Conservation (phyloP, 1,140 invertebrate genomes). For the Macrobrachium nipponense region DNA sequence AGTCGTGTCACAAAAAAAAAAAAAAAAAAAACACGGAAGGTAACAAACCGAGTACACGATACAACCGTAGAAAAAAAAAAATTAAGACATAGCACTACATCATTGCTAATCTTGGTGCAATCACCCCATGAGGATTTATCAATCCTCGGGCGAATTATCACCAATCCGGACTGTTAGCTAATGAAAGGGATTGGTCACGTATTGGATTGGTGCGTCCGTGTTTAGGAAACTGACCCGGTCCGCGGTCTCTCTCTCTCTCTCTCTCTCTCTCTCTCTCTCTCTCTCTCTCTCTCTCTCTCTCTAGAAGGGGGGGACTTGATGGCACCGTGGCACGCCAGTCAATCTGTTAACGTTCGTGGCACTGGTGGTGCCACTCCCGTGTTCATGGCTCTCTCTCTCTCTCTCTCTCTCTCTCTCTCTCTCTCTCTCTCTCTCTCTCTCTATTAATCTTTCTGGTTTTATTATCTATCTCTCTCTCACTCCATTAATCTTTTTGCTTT, state of each 20-base stretch:
- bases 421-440: not conserved
- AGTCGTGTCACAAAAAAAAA: not conserved
- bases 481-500: not conserved
- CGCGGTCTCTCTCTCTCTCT: too few species aligned
- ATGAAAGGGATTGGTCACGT: too few species aligned
- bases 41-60: not conserved
- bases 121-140: not conserved
- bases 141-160: not conserved
- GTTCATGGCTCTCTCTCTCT: not conserved
- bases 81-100: not conserved
- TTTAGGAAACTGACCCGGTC: too few species aligned
- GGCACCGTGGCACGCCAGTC: not conserved
- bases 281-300: not conserved
- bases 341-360: not conserved
- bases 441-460: not conserved
- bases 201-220: too few species aligned
- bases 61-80: not conserved
- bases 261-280: too few species aligned
- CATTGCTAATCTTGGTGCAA: not conserved
- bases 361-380: not conserved
- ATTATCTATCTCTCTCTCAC: not conserved
- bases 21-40: not conserved
- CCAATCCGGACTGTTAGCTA: too few species aligned
- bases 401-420: slow-evolving; percentile 5
- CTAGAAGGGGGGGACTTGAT: not conserved